These are phyloP conservation scores for Melieria omissa DNA, from an alignment of 2,888 invertebrate species.

Conservation along the genomic window DNA sequence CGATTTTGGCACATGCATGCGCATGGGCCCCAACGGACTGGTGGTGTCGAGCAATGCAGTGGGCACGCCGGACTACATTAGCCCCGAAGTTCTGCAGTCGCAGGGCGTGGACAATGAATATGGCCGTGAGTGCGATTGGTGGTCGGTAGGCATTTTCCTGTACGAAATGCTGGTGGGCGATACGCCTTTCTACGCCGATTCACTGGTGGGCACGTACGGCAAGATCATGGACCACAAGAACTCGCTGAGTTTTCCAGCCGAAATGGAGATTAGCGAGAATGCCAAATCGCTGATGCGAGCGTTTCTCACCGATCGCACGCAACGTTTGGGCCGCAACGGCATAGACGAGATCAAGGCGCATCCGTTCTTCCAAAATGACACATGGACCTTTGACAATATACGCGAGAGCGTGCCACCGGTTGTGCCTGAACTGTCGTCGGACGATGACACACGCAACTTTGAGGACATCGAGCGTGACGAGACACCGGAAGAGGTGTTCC, in stretches of 20 bases:
- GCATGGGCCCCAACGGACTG: conserved; percentile 95
- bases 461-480: conserved; percentile 97
- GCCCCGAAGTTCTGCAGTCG: conserved; percentile 97
- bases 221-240: conserved; percentile 99
- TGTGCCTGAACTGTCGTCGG: conserved; percentile 93
- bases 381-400: conserved; percentile 97
- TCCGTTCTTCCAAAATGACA: conserved; percentile 94
- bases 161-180: conserved; percentile 99
- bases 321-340: conserved; percentile 89
- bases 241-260: conserved; percentile 94
- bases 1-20: conserved; percentile 99
- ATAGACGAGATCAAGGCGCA: conserved; percentile 95
- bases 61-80: conserved; percentile 99
- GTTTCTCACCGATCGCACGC: conserved; percentile 90
- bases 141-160: conserved; percentile 98
- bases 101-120: conserved; percentile 96
- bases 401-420: conserved; percentile 95
- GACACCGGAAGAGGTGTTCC: conserved; percentile 92
- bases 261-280: conserved; percentile 90
- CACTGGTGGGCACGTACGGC: conserved; percentile 96
- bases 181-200: conserved; percentile 99
- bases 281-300: conserved; percentile 91
- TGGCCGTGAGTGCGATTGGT: conserved; percentile 98
- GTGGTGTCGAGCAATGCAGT: conserved; percentile 98
- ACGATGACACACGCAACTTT: conserved; percentile 98